phyloP scores from a whole-genome alignment of 2,797 vertebrate genomes.

The Rhynchonycteris naso region DNA sequence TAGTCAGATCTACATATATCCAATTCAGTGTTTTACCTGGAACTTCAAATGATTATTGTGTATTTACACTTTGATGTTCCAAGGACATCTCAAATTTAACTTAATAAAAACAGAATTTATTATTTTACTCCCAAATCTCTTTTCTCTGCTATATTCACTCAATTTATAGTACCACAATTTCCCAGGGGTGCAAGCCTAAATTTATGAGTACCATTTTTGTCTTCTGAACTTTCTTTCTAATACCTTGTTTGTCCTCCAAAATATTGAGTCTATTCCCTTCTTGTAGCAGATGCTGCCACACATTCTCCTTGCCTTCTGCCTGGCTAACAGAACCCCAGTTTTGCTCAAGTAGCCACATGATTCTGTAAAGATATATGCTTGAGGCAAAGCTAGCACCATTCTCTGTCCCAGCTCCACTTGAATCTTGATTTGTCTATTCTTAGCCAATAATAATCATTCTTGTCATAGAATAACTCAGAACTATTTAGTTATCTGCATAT shows the following conservation, averaged over 20 bases:
- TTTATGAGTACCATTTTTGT: background rate
- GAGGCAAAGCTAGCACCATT: background rate
- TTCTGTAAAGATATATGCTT: background rate
- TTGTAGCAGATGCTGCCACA: background rate
- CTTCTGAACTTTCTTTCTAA: background rate
- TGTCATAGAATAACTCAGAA: conserved; percentile 31
- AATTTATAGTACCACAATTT: background rate
- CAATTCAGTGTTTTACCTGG: background rate
- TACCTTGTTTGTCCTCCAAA: background rate
- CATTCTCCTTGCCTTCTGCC: background rate
- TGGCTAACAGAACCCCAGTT: background rate
- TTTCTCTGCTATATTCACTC: background rate
- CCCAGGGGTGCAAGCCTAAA: background rate
- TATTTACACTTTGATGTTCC: background rate
- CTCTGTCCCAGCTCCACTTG: background rate
- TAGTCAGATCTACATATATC: background rate
- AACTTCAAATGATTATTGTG: conserved; percentile 17
- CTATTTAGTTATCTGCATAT: conserved; percentile 30
- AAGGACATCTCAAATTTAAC: conserved; percentile 16
- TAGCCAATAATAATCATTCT: conserved; percentile 39
- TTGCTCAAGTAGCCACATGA: background rate
- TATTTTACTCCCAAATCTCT: background rate
- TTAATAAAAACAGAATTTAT: background rate
- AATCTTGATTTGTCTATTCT: conserved; percentile 23
- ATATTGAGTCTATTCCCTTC: background rate